These are phyloP conservation scores for Gordius sp. DNA, from an alignment of 2,888 invertebrate species.

Conservation along the genomic window DNA sequence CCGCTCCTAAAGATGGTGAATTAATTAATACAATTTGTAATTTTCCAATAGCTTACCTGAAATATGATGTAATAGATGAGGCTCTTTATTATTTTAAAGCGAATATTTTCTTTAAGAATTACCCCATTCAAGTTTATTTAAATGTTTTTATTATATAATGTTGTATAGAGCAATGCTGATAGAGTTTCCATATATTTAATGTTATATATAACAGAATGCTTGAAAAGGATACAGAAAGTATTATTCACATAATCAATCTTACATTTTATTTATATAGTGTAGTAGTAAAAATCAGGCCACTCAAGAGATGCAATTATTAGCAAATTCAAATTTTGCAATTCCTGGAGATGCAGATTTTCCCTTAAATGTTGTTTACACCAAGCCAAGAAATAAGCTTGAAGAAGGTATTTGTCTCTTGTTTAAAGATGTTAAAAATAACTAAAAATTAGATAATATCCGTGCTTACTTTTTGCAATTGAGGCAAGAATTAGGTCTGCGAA, in stretches of 20 bases:
- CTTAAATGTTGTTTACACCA: constrained; percentile 72
- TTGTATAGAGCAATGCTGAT: constrained; percentile 64
- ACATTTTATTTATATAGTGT: constrained; percentile 33
- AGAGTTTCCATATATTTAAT: constrained; percentile 85
- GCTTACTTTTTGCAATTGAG: constrained; percentile 72
- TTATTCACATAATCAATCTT: constrained; percentile 18
- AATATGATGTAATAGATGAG: constrained; percentile 79
- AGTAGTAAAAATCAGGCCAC: constrained; percentile 50
- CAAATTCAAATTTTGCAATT: constrained; percentile 61
- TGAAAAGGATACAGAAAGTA: constrained; percentile 61
- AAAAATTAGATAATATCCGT: constrained; percentile 51
- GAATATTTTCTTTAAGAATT: constrained; percentile 91
- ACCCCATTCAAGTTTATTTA: constrained; percentile 63
- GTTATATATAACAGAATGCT: constrained; percentile 80
- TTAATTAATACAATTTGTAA: constrained; percentile 14
- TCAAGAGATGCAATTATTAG: constrained; percentile 83
- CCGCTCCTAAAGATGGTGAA: constrained; percentile 41
- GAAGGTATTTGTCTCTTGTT: constrained; percentile 40
- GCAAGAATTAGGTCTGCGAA: constrained; percentile 68
- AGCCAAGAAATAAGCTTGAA: constrained; percentile 48
- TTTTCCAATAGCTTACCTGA: constrained; percentile 32
- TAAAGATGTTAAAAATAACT: no score
- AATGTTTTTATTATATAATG: constrained; percentile 15
- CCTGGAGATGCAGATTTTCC: constrained; percentile 85
- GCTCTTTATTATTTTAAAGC: constrained; percentile 88